Evolutionary conservation across 1,140 invertebrate species (phyloP), one percentile per base, ranked within the genome.

Genomic region (Drosophila sucinea): DNA sequence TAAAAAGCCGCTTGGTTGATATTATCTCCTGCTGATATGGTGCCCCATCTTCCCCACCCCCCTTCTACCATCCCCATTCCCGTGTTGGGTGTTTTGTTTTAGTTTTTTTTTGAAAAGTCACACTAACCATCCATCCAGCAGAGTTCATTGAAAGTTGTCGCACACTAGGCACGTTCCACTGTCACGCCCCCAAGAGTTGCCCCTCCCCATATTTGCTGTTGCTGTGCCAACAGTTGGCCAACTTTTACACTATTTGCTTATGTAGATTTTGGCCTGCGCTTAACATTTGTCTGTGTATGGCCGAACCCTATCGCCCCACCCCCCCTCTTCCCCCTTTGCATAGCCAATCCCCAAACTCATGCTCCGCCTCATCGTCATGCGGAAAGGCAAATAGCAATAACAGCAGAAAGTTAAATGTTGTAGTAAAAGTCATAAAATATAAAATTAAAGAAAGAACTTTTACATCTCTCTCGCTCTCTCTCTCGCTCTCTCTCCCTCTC

Each of bases 181-280:
- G 66, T 55, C 76, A 60, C 29, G 35, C 44, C 35, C 27, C 40
- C 23, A 30, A 23, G 17, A 17, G 27, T 11, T 30, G 10, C 27
- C 40, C 27, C 10, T 10, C 11, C 17, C 25, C 11, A 11, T 47
- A 17, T 17, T 17, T 32, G 32, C 40, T 71, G 70, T 17, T 51
- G 44, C 44, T 51, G 44, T 51, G 44, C 44, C 44, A 47, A 65
- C 61, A 60, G 61, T 47, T 38, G 44, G 38, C 44, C 66, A 73
- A 80, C 64, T 71, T 78, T 75, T 78, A 63, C 79, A 79, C 82
- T 86, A 86, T 87, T 79, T 79, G 83, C 60, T 66, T 74, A 81
- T 85, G 82, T 70, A 65, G 67, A 79, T 70, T 72, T 75, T 29
- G 54, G 55, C 56, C 67, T 76, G 77, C 56, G 81, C 61, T 79